Evolutionary conservation across 2,888 invertebrate genomes (phyloP), one percentile per base, ranked within the genome.

Genomic region (Calephelis perditalis): DNA sequence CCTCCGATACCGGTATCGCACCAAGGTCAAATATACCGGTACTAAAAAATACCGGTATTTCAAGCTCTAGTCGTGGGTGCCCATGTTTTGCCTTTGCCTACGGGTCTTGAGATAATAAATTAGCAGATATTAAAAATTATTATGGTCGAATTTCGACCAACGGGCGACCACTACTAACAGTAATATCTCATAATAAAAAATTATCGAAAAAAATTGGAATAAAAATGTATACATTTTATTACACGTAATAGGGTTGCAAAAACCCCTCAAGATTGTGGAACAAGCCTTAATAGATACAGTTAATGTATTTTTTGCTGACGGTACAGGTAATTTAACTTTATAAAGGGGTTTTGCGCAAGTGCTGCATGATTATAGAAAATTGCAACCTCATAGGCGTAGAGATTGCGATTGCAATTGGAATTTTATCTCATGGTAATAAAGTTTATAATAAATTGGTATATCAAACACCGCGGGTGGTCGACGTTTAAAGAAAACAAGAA

Each of bases 401-500:
- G 66, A 71, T 68, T 71, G 61, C 47, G 62, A 63, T 61, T 67
- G 70, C 65, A 67, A 59, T 46, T 49, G 45, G 60, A 75, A 76
- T 82, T 78, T 77, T 86, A 79, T 77, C 70, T 71, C 76, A 59
- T 71, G 69, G 81, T 71, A 79, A 84, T 89, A 90, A 86, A 86
- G 89, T 78, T 78, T 77, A 73, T 77, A 84, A 84, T 86, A 72
- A 78, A 75, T 75, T 73, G 80, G 71, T 73, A 71, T 70, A 66
- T 65, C 61, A 63, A 66, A 69, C 89, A 71, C 78, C 88, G 90
- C 89, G 89, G 90, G 90, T 90, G 90, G 90, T 90, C 89, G 78
- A 78, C 78, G 80, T 79, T 78, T 78, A 82, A 84, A 78, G 84
- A 79, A 78, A 86, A 69, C 70, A 64, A 68, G 69, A 72, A 88